phyloP scores from a whole-genome alignment of 2,797 vertebrate species.

The Bradypus variegatus region DNA sequence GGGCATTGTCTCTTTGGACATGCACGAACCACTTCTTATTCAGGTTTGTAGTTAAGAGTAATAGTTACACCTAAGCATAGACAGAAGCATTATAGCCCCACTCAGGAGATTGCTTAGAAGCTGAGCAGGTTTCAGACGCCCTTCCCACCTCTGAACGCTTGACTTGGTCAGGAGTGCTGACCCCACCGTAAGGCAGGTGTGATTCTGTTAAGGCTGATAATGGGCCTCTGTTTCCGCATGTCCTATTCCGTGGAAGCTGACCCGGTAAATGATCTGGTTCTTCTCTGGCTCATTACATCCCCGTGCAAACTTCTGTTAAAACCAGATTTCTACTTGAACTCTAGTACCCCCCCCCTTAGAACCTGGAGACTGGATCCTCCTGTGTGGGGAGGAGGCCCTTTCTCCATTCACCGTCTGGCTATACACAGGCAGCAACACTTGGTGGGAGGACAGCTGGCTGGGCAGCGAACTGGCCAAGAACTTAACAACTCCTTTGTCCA shows the following conservation, averaged over 20 bases:
- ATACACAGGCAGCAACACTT: not conserved
- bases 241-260: not conserved
- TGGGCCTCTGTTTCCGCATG: not conserved
- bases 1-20: not conserved
- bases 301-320: not conserved
- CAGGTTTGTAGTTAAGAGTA: not conserved
- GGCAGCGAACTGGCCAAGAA: not conserved
- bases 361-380: not conserved
- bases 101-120: not conserved
- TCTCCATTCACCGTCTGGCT: no score
- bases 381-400: not conserved
- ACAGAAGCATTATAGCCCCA: not conserved
- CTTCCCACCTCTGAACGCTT: not conserved
- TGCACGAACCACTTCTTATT: rapidly evolving
- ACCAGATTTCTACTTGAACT: not conserved
- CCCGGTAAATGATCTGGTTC: not conserved
- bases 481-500: not conserved
- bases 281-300: not conserved
- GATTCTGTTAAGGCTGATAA: not conserved
- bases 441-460: rapidly evolving
- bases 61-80: not conserved
- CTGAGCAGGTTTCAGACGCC: not conserved
- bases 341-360: no score
- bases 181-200: not conserved
- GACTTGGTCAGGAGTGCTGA: not conserved